These are phyloP conservation scores for Acrossocheilus fasciatus DNA, from an alignment of 2,797 vertebrate genomes.

Conservation along the genomic window DNA sequence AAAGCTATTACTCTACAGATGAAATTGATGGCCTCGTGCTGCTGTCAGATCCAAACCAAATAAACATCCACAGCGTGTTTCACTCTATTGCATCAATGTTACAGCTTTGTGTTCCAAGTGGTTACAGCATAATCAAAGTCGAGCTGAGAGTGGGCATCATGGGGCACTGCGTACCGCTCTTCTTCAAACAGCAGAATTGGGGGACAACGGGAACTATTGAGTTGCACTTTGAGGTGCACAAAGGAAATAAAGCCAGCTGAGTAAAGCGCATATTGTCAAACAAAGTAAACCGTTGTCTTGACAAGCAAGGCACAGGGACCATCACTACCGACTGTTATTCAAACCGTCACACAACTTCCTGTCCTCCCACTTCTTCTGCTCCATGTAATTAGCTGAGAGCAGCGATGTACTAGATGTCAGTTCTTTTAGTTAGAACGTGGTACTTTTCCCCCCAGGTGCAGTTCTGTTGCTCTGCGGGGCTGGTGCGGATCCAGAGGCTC, in stretches of 20 bases:
- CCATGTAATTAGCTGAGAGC: constrained; percentile 63
- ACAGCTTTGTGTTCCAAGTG: constrained; percentile 44
- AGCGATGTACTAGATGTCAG: constrained; percentile 48
- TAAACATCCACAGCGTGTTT: constrained; percentile 69
- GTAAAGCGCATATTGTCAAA: constrained; percentile 55
- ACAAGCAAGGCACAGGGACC: constrained; percentile 19
- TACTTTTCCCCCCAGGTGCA: constrained; percentile 44
- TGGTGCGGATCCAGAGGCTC: neutral
- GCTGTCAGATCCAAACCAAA: constrained; percentile 69
- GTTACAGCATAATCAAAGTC: constrained; percentile 19
- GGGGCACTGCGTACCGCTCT: neutral
- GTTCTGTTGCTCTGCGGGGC: constrained; percentile 44
- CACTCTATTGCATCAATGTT: constrained; percentile 72
- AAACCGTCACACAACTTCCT: neutral
- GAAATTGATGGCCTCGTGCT: constrained; percentile 63
- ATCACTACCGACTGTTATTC: constrained; percentile 15
- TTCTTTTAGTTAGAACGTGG: constrained; percentile 56
- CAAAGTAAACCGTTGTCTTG: constrained; percentile 52
- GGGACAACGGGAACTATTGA: neutral
- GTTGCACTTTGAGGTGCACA: neutral
- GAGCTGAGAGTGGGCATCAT: neutral
- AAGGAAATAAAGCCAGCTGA: constrained; percentile 30
- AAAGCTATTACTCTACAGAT: constrained; percentile 65
- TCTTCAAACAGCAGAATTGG: constrained; percentile 12
- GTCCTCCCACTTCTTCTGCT: constrained; percentile 41